These are phyloP conservation scores for Trilocha varians DNA, from an alignment of 2,888 invertebrate species.

Conservation along the genomic window DNA sequence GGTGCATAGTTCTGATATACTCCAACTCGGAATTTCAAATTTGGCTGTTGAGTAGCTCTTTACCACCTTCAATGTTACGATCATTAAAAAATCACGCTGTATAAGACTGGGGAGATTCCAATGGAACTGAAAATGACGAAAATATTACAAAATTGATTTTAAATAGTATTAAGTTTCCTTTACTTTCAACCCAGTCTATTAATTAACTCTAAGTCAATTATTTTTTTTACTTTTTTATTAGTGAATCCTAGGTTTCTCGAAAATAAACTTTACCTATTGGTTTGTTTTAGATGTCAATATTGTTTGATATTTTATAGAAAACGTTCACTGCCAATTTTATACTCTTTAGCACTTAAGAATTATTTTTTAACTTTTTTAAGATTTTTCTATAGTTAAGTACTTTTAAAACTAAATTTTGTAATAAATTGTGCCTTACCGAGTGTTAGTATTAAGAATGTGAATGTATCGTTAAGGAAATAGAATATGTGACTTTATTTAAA, in stretches of 20 bases:
- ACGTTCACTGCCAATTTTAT: conserved; percentile 44
- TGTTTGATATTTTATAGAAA: background rate
- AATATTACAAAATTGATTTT: too few species aligned
- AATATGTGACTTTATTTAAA: conserved; percentile 15
- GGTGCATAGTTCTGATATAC: too few species aligned
- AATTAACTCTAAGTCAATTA: conserved; percentile 32
- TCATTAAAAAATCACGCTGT: too few species aligned
- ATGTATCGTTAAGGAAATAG: conserved; percentile 25
- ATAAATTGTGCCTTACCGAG: conserved; percentile 35
- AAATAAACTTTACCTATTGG: background rate
- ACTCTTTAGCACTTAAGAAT: too few species aligned
- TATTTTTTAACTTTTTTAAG: conserved; percentile 13
- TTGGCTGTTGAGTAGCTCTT: too few species aligned
- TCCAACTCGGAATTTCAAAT: too few species aligned
- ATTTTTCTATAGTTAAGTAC: conserved; percentile 10
- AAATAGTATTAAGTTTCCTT: too few species aligned
- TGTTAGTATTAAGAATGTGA: conserved; percentile 14
- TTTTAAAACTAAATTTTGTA: conserved; percentile 1
- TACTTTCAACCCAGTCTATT: too few species aligned
- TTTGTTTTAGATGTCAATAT: background rate
- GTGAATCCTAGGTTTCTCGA: background rate
- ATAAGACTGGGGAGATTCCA: too few species aligned
- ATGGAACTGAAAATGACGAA: too few species aligned
- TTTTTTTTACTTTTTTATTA: conserved; percentile 9
- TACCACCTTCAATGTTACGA: too few species aligned